Conservation (phyloP, 2,888 invertebrate genomes). For the Ephialtes manifestator region DNA sequence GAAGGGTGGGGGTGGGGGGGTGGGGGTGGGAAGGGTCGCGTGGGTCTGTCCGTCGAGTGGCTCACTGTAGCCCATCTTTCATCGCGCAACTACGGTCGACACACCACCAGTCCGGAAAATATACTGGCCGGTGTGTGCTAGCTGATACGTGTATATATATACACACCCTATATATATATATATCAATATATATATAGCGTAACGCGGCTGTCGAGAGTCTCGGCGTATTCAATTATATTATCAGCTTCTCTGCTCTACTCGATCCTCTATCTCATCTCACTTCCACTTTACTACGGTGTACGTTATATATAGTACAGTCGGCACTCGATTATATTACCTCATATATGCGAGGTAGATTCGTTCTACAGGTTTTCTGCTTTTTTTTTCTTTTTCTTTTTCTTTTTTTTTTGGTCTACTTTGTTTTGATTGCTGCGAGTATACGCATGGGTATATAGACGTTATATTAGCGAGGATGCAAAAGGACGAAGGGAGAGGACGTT, state of each 20-base stretch:
- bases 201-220: slow-evolving; percentile 2
- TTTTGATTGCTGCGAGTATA: neutral
- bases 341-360: neutral
- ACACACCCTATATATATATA: neutral
- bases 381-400: neutral
- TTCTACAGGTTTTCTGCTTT: neutral
- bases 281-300: slow-evolving; percentile 16
- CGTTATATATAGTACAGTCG: neutral
- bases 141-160: neutral
- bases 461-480: slow-evolving; percentile 2
- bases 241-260: slow-evolving; percentile 21
- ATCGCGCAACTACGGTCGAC: slow-evolving; percentile 48
- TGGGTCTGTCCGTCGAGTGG: slow-evolving; percentile 42
- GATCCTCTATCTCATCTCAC: slow-evolving; percentile 25
- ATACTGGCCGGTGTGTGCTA: slow-evolving; percentile 2
- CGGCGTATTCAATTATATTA: slow-evolving; percentile 43
- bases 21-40: neutral
- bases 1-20: neutral
- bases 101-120: slow-evolving; percentile 31
- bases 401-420: neutral
- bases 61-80: slow-evolving; percentile 59
- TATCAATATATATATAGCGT: neutral
- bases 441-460: neutral
- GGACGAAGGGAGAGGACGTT: slow-evolving; percentile 1
- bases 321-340: slow-evolving; percentile 24